phyloP scores from a whole-genome alignment of 2,888 invertebrate species.

The Caenorhabditis drosophilae region DNA sequence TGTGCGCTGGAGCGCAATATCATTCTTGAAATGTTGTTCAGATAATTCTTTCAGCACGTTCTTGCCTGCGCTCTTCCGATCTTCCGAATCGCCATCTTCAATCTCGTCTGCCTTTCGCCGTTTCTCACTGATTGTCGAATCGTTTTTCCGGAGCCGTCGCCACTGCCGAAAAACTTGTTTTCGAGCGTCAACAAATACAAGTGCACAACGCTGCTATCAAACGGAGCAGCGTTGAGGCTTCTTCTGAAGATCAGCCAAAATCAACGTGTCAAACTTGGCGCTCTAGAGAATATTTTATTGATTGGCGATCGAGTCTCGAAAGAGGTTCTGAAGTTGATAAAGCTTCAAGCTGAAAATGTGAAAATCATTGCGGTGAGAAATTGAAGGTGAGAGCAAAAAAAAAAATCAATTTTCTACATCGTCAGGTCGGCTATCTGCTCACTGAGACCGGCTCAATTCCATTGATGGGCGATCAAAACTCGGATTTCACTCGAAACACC shows the following conservation, averaged over 20 bases:
- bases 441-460: slow-evolving; percentile 66
- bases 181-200: slow-evolving; percentile 58
- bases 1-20: too few species aligned
- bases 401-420: background rate
- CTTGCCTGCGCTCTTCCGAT: slow-evolving; percentile 66
- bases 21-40: too few species aligned
- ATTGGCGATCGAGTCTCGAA: slow-evolving; percentile 62
- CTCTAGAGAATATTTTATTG: slow-evolving; percentile 58
- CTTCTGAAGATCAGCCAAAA: slow-evolving; percentile 56
- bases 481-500: slow-evolving; percentile 59
- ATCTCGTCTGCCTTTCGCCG: slow-evolving; percentile 60
- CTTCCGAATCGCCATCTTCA: slow-evolving; percentile 65
- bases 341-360: slow-evolving; percentile 59
- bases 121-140: slow-evolving; percentile 57
- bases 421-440: slow-evolving; percentile 62
- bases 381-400: background rate
- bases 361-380: slow-evolving; percentile 58
- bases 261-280: slow-evolving; percentile 53
- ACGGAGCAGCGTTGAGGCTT: slow-evolving; percentile 63
- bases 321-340: slow-evolving; percentile 57
- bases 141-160: slow-evolving; percentile 67
- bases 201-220: slow-evolving; percentile 56
- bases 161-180: slow-evolving; percentile 60
- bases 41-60: slow-evolving; percentile 57
- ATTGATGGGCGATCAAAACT: slow-evolving; percentile 60